Conservation (phyloP, 2,888 invertebrate genomes). For the Suillia variegata region DNA sequence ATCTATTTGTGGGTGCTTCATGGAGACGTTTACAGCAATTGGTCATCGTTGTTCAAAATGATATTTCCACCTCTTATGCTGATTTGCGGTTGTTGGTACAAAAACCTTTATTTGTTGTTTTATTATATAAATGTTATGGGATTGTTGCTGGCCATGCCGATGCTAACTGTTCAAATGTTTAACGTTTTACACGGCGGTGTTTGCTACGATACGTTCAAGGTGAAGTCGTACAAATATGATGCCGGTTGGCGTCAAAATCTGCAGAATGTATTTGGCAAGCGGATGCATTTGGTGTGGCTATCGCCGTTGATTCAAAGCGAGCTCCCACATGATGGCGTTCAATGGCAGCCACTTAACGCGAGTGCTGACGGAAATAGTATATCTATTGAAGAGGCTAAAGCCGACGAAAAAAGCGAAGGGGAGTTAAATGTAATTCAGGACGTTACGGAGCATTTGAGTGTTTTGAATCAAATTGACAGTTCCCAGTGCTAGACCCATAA, state of each 20-base stretch:
- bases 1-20: constrained; percentile 67
- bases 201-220: constrained; percentile 62
- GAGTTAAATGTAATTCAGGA: too few relatives aligned
- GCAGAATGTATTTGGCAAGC: constrained; percentile 75
- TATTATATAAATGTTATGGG: constrained; percentile 74
- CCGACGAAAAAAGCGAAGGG: too few relatives aligned
- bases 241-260: constrained; percentile 76
- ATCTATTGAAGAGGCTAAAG: too few relatives aligned
- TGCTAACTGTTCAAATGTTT: constrained; percentile 72
- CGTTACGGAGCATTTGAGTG: too few relatives aligned
- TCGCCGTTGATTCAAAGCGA: constrained; percentile 79
- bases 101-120: constrained; percentile 73
- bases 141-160: constrained; percentile 70
- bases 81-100: constrained; percentile 69
- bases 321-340: constrained; percentile 77
- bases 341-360: constrained; percentile 66
- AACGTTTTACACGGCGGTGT: constrained; percentile 77
- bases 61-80: constrained; percentile 77
- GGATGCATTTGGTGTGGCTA: constrained; percentile 81
- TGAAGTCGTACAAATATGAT: constrained; percentile 69
- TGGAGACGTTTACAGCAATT: constrained; percentile 49
- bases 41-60: constrained; percentile 68
- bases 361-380: too few relatives aligned
- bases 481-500: too few relatives aligned
- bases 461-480: too few relatives aligned